Percentiles rank a stretch among this genome's conserved stretches.
Evolutionary conservation across 2,797 vertebrate species (phyloP).

Genomic region (Bradypodion ventrale): DNA sequence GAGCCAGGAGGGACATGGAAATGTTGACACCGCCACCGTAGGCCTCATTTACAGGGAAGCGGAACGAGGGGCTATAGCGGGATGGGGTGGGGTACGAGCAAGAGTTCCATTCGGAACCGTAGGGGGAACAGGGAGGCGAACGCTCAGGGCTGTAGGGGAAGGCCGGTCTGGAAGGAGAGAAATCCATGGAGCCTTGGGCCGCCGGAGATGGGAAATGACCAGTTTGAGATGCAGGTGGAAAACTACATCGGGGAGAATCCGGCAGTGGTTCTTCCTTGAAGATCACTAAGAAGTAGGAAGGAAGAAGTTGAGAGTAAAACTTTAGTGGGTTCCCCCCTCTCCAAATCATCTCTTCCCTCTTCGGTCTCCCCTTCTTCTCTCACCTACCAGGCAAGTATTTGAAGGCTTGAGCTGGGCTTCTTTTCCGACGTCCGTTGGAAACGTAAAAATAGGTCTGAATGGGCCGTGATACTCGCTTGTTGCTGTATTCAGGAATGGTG

Average conservation of each 20-base stretch:
- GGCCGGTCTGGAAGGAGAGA: slow-evolving; percentile 65
- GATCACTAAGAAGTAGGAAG: slow-evolving; percentile 75
- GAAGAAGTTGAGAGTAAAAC: background rate
- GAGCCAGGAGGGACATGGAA: slow-evolving; percentile 48
- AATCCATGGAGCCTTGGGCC: slow-evolving; percentile 68
- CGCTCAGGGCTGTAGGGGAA: slow-evolving; percentile 65
- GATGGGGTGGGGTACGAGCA: slow-evolving; percentile 49
- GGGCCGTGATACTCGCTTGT: slow-evolving; percentile 81
- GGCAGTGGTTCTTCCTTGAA: slow-evolving; percentile 85
- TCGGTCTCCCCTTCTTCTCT: too few relatives aligned
- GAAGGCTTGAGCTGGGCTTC: slow-evolving; percentile 90
- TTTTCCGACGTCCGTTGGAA: slow-evolving; percentile 90
- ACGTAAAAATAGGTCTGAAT: slow-evolving; percentile 88
- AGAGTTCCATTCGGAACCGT: slow-evolving; percentile 53
- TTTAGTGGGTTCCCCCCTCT: too few relatives aligned
- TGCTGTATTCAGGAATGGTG: slow-evolving; percentile 85
- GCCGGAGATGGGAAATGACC: background rate
- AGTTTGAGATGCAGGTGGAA: slow-evolving; percentile 44
- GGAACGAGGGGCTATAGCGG: slow-evolving; percentile 61
- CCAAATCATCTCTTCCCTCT: background rate
- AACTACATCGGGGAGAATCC: slow-evolving; percentile 60
- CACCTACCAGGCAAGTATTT: slow-evolving; percentile 86
- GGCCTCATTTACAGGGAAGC: slow-evolving; percentile 56
- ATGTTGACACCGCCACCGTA: slow-evolving; percentile 49
- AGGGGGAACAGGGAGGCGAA: slow-evolving; percentile 66